Evolutionary conservation across 1,140 invertebrate genomes (phyloP).

Genomic region (Polyergus mexicanus): DNA sequence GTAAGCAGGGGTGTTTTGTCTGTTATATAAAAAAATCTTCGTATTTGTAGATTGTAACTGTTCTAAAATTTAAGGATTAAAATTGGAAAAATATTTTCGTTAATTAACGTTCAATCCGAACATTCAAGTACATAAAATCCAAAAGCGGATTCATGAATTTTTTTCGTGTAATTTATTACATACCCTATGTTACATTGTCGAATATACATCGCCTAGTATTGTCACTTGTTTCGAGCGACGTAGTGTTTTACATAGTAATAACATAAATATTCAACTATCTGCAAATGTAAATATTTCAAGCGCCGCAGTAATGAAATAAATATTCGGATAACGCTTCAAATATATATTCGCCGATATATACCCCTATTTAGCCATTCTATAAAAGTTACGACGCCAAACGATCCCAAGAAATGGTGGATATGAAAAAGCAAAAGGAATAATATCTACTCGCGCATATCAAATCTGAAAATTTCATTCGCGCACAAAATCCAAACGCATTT

Average conservation of each 20-base stretch:
- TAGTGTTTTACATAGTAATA: slow-evolving; percentile 58
- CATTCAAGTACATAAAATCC: slow-evolving; percentile 31
- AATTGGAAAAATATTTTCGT: slow-evolving; percentile 34
- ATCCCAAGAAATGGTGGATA: not conserved
- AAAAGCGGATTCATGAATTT: slow-evolving; percentile 30
- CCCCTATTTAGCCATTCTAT: slow-evolving; percentile 19
- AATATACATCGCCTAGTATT: slow-evolving; percentile 48
- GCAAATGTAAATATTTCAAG: slow-evolving; percentile 40
- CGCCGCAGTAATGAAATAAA: slow-evolving; percentile 52
- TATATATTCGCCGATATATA: slow-evolving; percentile 18
- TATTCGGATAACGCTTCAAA: slow-evolving; percentile 17
- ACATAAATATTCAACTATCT: slow-evolving; percentile 60
- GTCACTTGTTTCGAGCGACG: slow-evolving; percentile 51
- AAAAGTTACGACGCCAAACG: not conserved
- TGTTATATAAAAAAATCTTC: not conserved
- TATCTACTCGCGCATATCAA: not conserved
- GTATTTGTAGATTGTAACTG: not conserved
- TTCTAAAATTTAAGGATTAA: not conserved
- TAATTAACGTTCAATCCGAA: slow-evolving; percentile 35
- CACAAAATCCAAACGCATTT: slow-evolving; percentile 9
- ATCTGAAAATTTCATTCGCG: not conserved
- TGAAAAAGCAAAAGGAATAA: not conserved
- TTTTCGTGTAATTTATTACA: slow-evolving; percentile 51
- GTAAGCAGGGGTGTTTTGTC: not conserved
- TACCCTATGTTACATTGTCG: slow-evolving; percentile 7